Evolutionary conservation across 2,888 invertebrate species (phyloP).

Genomic region (Osedax fenrisi): DNA sequence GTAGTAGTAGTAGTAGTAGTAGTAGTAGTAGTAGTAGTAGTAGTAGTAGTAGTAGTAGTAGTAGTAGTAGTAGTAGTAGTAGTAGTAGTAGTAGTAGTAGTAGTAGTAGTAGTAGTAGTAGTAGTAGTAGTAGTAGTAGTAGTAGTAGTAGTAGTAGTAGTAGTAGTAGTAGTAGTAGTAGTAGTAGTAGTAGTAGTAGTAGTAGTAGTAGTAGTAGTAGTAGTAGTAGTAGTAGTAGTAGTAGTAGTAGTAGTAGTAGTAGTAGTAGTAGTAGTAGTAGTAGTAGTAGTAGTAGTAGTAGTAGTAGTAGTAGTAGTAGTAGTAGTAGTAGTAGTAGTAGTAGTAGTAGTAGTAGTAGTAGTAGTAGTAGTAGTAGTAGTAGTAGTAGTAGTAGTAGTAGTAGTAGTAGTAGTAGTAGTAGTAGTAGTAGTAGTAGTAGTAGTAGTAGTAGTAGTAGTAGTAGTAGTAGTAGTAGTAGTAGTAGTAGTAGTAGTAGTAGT

Average conservation of each 20-base stretch:
- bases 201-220: conserved; percentile 23
- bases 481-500: conserved; percentile 28
- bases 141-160: conserved; percentile 21
- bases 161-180: conserved; percentile 18
- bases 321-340: conserved; percentile 25
- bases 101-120: conserved; percentile 28
- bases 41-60: conserved; percentile 28
- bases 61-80: conserved; percentile 28
- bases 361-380: conserved; percentile 28
- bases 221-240: conserved; percentile 22
- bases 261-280: conserved; percentile 25
- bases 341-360: conserved; percentile 28
- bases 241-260: conserved; percentile 23
- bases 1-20: conserved; percentile 28
- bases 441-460: conserved; percentile 26
- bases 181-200: conserved; percentile 21
- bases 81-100: conserved; percentile 28
- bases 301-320: too few relatives aligned
- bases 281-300: conserved; percentile 23
- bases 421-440: conserved; percentile 28
- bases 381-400: conserved; percentile 28
- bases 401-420: conserved; percentile 28
- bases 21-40: conserved; percentile 28
- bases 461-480: conserved; percentile 27
- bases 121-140: conserved; percentile 23